Conservation (phyloP, 1,140 invertebrate genomes). For the Aphidius gifuensis region DNA sequence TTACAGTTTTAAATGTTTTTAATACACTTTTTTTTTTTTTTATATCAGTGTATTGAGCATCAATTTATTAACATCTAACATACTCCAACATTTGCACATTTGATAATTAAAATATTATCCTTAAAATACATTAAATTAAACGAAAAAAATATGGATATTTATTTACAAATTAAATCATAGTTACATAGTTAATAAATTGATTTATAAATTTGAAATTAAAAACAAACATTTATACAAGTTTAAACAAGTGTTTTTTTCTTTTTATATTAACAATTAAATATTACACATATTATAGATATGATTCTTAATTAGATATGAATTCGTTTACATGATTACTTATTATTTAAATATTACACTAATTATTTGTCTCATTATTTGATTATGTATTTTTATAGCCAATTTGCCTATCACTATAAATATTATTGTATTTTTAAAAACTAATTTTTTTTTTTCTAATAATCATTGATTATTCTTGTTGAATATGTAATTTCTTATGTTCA, state of each 20-base stretch:
- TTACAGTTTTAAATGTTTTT: constrained; percentile 33
- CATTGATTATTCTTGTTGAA: too few relatives aligned
- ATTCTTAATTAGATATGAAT: constrained; percentile 38
- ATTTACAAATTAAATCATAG: too few relatives aligned
- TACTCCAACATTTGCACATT: background rate
- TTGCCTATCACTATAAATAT: background rate
- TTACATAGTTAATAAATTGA: too few relatives aligned
- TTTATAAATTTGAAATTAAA: background rate
- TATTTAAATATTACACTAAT: constrained; percentile 45
- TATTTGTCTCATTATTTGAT: constrained; percentile 49
- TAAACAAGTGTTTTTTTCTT: background rate
- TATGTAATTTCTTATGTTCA: too few relatives aligned
- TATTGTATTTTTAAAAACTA: too few relatives aligned
- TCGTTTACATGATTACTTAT: constrained; percentile 24
- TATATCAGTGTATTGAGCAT: constrained; percentile 49
- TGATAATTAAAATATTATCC: too few relatives aligned
- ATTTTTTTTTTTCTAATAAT: constrained; percentile 3
- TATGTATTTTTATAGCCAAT: constrained; percentile 24
- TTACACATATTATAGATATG: constrained; percentile 40
- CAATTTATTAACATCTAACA: constrained; percentile 31
- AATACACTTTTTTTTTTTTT: constrained; percentile 34
- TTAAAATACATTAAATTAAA: too few relatives aligned
- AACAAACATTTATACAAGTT: constrained; percentile 10
- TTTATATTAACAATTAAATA: constrained; percentile 26
- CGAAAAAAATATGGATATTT: too few relatives aligned